Evolutionary conservation across 1,140 invertebrate genomes (phyloP), one percentile per base, ranked within the genome.

Genomic region (Drosophila micromelanica): DNA sequence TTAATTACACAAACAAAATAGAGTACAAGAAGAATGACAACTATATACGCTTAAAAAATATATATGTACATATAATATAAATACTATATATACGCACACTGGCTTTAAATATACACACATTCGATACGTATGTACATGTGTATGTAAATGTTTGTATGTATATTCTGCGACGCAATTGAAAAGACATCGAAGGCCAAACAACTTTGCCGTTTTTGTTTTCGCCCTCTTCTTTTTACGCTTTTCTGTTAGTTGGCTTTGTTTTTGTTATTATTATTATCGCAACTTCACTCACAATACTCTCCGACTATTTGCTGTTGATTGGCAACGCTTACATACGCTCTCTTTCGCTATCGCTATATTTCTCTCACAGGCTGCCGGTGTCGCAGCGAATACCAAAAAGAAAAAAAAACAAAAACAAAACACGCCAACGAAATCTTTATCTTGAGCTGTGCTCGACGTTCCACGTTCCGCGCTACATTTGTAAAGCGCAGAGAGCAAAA

Each of bases 151-250:
- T 73, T 27, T 37, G 37, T 60, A 54, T 40, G 30, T 76, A 79
- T 82, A 87, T 89, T 89, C 78, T 87, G 84, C 82, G 82, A 87
- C 82, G 82, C 82, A 87, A 87, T 87, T 82, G 82, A 89, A 86
- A 87, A 87, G 84, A 87, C 82, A 89, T 87, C 79, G 84, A 87
- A 87, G 82, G 82, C 82, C 82, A 87, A 87, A 87, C 82, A 87
- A 87, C 82, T 82, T 86, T 76, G 82, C 72, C 55, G 77, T 87
- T 82, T 87, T 65, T 84, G 51, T 65, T 71, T 73, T 71, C 37
- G 43, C 45, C 46, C 52, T 65, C 52, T 65, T 63, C 64, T 68
- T 77, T 80, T 74, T 67, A 40, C 60, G 68, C n/a, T 57, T 65
- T 56, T 64, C 27, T 57, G 74, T 52, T 73, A 73, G 60, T 73